These are phyloP conservation scores for Petrocephalus zakoni DNA, from an alignment of 2,113 vertebrate genomes.

Conservation along the genomic window DNA sequence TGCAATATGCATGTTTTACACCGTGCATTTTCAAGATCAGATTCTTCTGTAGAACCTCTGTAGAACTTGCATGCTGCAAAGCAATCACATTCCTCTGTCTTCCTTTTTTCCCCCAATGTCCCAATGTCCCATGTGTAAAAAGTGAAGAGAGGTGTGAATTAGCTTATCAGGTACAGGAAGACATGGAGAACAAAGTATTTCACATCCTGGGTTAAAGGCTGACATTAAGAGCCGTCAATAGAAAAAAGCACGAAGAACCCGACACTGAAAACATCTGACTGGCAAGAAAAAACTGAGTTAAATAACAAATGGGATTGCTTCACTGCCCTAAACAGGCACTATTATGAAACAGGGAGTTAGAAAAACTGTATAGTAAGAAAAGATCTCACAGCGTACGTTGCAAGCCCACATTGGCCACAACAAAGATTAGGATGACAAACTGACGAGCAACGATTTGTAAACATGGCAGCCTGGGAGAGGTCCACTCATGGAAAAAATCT, in stretches of 20 bases:
- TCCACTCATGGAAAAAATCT: background rate
- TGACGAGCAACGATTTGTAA: background rate
- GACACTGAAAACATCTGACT: background rate
- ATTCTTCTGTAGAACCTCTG: slow-evolving; percentile 37
- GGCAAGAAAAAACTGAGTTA: background rate
- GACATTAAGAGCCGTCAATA: background rate
- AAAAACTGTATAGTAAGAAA: background rate
- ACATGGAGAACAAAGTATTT: background rate
- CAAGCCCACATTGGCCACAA: background rate
- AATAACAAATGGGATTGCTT: background rate
- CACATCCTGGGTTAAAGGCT: background rate
- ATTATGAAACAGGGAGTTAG: background rate
- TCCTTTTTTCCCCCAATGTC: background rate
- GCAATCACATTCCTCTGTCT: background rate
- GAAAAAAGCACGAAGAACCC: background rate
- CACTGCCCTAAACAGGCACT: background rate
- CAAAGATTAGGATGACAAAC: background rate
- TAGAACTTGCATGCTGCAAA: background rate
- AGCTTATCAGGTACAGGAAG: background rate
- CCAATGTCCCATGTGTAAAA: background rate
- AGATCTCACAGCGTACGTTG: background rate
- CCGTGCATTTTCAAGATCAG: slow-evolving; percentile 43
- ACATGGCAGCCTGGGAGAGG: background rate
- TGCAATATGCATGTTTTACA: slow-evolving; percentile 56
- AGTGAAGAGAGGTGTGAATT: background rate